Evolutionary conservation across 2,113 vertebrate genomes (phyloP), one percentile per base, ranked within the genome.

Genomic region (Mellivora capensis): DNA sequence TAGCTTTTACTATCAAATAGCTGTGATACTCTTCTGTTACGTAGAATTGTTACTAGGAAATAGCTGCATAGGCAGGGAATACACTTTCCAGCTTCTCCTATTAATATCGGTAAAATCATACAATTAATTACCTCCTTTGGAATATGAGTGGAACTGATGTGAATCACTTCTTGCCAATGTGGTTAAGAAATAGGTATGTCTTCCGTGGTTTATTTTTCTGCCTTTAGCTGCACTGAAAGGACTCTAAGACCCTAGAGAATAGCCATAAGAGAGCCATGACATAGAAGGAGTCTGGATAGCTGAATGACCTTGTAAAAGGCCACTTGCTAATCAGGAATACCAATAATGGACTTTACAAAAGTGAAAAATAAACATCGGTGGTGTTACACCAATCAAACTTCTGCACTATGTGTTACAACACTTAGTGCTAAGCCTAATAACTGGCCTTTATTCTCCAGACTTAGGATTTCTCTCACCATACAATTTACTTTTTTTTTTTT

Each of bases 131-230:
- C 82, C 31, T 97, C 27, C 83, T n/a, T 27, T 81, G 52, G 67
- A 82, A 62, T 87, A 47, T 69, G 21, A 93, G 18, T 69, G 29
- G 44, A 91, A 87, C 42, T 87, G 27, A 57, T 72, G 7, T 69
- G 49, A 82, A 44, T 95, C 31, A 62, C 90, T 93, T 92, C 54
- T 95, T 91, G 71, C n/a, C n/a, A 88, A 3, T n/a, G n/a, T 88
- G 39, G 64, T 85, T 81, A 90, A 94, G 61, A 96, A 84, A 18
- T 25, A 86, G 14, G 7, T 64, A 64, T 72, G n/a, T 7, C 23
- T 94, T 87, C n/a, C 23, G 11, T 52, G 47, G 52, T 92, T 34
- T 93, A 29, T 64, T 85, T 87, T 25, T 62, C 25, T 11, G 71
- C 15, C 37, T 96, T 31, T 86, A 47, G 34, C 34, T 81, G 10